These are phyloP conservation scores for Megaptera novaeangliae DNA, from an alignment of 2,113 vertebrate species.

Conservation along the genomic window DNA sequence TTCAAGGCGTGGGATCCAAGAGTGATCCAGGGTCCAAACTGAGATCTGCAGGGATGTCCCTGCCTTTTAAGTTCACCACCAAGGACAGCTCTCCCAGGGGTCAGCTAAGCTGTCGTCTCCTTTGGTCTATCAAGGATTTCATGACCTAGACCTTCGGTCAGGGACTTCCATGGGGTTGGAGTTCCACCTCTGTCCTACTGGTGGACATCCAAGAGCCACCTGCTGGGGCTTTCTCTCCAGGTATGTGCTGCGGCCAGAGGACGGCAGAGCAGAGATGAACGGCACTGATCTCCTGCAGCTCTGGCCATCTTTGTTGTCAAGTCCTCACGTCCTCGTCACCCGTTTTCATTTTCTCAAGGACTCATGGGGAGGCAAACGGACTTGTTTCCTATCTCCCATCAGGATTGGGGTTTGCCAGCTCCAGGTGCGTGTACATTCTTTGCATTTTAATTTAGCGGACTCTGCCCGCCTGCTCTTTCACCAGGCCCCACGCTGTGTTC, in stretches of 20 bases:
- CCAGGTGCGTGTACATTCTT: not conserved
- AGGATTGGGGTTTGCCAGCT: not conserved
- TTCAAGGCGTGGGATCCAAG: not conserved
- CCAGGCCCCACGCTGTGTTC: not conserved
- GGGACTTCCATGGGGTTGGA: too few relatives aligned
- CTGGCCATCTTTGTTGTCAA: fast-evolving
- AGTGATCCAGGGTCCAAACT: not conserved
- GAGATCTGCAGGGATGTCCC: too few relatives aligned
- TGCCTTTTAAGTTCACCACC: not conserved
- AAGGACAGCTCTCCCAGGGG: not conserved
- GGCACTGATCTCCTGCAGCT: not conserved
- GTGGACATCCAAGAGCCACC: not conserved
- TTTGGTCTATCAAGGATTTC: fast-evolving
- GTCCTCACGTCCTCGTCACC: fast-evolving
- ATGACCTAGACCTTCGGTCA: fast-evolving
- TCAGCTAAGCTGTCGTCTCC: not conserved
- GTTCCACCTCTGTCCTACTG: not conserved
- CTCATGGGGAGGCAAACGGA: fast-evolving
- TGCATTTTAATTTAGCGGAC: not conserved
- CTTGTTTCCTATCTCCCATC: not conserved
- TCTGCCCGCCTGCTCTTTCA: not conserved
- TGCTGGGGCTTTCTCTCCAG: not conserved
- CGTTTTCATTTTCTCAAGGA: not conserved
- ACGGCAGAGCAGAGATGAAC: too few relatives aligned
- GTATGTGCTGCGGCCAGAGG: fast-evolving